A percentile compares a stretch with the other conserved stretches of the same genome.
Evolutionary conservation across 2,113 vertebrate genomes (phyloP).

Genomic region (Mystacornis crossleyi): DNA sequence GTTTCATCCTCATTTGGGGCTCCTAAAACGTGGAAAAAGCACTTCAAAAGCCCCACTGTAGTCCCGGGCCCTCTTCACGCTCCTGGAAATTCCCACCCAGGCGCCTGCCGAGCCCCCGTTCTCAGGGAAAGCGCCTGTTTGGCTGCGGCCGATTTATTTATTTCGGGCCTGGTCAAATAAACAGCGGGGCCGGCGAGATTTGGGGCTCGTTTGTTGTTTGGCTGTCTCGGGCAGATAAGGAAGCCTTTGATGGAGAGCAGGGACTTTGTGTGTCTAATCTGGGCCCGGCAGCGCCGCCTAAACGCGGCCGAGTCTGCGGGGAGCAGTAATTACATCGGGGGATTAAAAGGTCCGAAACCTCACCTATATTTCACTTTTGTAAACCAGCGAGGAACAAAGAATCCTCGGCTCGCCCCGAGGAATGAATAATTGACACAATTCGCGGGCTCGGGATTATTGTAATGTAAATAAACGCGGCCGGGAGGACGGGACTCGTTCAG

Average conservation of each 20-base stretch:
- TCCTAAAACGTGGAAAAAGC: constrained; percentile 36
- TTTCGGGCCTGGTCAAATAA: constrained; percentile 37
- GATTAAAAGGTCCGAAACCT: constrained; percentile 77
- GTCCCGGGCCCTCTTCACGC: neutral
- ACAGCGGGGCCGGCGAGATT: constrained; percentile 25
- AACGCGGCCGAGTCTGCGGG: constrained; percentile 73
- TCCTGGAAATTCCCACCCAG: constrained; percentile 28
- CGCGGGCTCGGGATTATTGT: constrained; percentile 18
- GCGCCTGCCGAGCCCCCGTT: constrained; percentile 12
- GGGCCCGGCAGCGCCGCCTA: constrained; percentile 73
- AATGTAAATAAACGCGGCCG: constrained; percentile 41
- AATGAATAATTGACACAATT: constrained; percentile 40
- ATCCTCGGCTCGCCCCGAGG: constrained; percentile 16
- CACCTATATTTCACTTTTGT: constrained; percentile 62
- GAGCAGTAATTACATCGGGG: constrained; percentile 76
- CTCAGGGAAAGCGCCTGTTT: constrained; percentile 20
- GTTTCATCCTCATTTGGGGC: constrained; percentile 56
- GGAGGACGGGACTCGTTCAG: neutral
- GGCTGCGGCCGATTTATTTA: constrained; percentile 25
- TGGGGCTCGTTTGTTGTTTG: constrained; percentile 68
- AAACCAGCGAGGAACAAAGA: constrained; percentile 53
- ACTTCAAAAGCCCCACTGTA: constrained; percentile 35
- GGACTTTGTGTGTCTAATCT: constrained; percentile 72
- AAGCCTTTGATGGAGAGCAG: constrained; percentile 70
- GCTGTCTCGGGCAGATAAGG: constrained; percentile 73